Conservation (phyloP, 2,797 vertebrate genomes). For the Dromococcyx pavoninus region DNA sequence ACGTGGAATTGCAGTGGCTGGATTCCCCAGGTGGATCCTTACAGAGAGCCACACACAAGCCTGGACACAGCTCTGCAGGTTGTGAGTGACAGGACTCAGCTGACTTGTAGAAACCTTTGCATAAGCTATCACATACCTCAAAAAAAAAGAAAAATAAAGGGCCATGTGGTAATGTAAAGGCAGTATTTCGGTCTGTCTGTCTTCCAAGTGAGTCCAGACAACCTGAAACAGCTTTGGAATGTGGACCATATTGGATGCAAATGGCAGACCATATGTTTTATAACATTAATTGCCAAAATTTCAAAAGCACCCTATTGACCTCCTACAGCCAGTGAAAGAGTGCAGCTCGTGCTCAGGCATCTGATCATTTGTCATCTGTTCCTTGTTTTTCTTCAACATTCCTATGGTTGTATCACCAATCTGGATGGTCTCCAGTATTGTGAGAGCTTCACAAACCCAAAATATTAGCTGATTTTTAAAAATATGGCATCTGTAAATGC, state of each 20-base stretch:
- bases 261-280: constrained; percentile 41
- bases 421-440: constrained; percentile 26
- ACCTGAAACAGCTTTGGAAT: constrained; percentile 32
- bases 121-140: neutral
- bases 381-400: neutral
- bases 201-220: neutral
- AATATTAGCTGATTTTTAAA: neutral
- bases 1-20: neutral
- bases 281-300: constrained; percentile 30
- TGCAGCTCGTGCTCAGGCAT: constrained; percentile 14
- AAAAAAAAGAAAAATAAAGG: neutral
- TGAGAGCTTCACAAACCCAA: neutral
- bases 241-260: constrained; percentile 35
- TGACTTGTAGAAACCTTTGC: neutral
- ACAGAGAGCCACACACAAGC: neutral
- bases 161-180: neutral
- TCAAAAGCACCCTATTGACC: neutral
- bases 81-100: neutral
- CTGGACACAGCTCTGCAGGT: neutral
- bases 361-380: constrained; percentile 20
- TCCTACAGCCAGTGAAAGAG: constrained; percentile 3
- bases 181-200: constrained; percentile 2
- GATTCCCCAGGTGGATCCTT: neutral
- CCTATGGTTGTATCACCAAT: neutral
- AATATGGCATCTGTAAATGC: constrained; percentile 21